A percentile compares a stretch with the other conserved stretches of the same genome.
Conservation (phyloP, 2,113 vertebrate genomes). For the Triplophysa tibetana region DNA sequence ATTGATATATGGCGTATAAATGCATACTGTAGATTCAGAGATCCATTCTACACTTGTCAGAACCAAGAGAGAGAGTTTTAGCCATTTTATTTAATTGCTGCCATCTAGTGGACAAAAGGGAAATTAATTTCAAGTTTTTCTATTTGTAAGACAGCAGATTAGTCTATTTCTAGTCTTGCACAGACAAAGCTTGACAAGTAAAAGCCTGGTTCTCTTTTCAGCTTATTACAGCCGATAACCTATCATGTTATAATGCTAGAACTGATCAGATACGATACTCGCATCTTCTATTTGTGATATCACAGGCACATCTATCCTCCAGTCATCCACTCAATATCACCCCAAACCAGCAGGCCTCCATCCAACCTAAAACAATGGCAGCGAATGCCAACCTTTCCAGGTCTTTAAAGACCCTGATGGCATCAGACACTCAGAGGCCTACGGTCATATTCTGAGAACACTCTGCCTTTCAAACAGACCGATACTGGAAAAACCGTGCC, state of each 20-base stretch:
- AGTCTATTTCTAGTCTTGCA: background rate
- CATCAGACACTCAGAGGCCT: conserved; percentile 4
- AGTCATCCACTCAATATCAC: background rate
- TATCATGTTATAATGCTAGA: too few species aligned
- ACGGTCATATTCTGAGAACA: background rate
- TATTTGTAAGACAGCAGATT: background rate
- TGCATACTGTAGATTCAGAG: background rate
- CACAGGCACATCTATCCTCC: background rate
- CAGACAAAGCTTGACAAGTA: background rate
- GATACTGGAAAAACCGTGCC: background rate
- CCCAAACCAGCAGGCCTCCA: background rate
- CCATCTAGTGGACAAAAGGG: conserved; percentile 46
- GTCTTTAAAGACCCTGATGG: background rate
- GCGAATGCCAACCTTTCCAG: background rate
- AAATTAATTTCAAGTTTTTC: background rate
- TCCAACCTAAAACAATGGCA: background rate
- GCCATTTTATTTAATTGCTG: conserved; percentile 43
- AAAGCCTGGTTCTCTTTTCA: too few species aligned
- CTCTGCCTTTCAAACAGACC: background rate
- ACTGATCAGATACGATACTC: background rate
- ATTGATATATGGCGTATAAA: conserved; percentile 3
- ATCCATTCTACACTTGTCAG: background rate
- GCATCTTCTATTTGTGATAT: background rate
- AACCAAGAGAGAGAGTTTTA: background rate
- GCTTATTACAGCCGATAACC: too few species aligned